These are phyloP conservation scores for Drosophila sp. DNA, from an alignment of 1,140 invertebrate genomes.

Conservation along the genomic window DNA sequence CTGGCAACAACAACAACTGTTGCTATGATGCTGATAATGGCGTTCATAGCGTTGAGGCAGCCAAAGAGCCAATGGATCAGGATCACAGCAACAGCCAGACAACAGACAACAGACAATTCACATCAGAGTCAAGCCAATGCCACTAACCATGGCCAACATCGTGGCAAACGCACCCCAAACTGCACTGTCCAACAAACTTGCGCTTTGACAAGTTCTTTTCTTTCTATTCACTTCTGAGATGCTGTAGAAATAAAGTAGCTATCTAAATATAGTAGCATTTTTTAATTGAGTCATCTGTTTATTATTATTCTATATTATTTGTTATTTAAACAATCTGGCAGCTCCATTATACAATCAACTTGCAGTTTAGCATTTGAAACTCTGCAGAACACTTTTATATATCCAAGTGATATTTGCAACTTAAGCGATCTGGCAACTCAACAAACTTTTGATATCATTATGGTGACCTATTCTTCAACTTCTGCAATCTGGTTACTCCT, in stretches of 20 bases:
- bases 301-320: background rate
- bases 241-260: no score
- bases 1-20: slow-evolving; percentile 7
- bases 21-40: slow-evolving; percentile 52
- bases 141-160: slow-evolving; percentile 48
- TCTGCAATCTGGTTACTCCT: no score
- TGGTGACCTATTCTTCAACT: no score
- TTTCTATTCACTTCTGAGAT: no score
- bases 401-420: no score
- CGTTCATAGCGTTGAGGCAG: slow-evolving; percentile 26
- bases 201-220: background rate
- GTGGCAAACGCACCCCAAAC: slow-evolving; percentile 12
- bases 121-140: slow-evolving; percentile 40
- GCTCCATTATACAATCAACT: no score
- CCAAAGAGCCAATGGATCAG: slow-evolving; percentile 42
- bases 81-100: no score
- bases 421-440: background rate
- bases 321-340: no score
- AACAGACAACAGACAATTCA: slow-evolving; percentile 24
- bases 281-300: no score
- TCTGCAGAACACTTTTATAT: no score
- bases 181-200: slow-evolving; percentile 16
- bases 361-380: background rate
- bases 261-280: no score
- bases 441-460: no score